A percentile compares a stretch with the other conserved stretches of the same genome.
phyloP scores from a whole-genome alignment of 2,113 vertebrate species.

The Zosterops japonicus region DNA sequence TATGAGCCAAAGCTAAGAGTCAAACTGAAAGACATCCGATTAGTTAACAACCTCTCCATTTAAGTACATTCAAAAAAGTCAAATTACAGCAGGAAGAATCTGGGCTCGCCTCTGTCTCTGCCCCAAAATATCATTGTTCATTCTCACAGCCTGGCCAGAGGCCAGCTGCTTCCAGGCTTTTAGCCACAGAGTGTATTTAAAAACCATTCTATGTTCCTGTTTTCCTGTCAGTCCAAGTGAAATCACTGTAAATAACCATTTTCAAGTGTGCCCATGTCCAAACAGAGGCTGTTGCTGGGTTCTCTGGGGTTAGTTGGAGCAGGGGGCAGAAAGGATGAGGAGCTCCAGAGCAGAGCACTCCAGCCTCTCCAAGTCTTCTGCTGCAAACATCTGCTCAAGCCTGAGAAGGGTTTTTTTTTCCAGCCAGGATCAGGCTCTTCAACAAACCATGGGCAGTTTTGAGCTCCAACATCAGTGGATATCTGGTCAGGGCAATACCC shows the following conservation, averaged over 20 bases:
- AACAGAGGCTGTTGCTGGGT: neutral
- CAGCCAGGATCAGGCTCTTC: neutral
- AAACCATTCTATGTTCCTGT: neutral
- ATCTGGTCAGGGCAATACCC: neutral
- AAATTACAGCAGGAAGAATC: neutral
- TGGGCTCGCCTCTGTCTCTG: neutral
- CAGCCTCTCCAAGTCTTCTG: neutral
- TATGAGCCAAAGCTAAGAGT: neutral
- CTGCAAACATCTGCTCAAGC: neutral
- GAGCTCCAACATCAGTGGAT: neutral
- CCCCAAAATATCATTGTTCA: slow-evolving; percentile 7
- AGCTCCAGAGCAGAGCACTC: neutral
- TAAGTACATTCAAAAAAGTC: neutral
- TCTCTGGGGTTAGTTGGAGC: neutral
- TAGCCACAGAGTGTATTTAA: slow-evolving; percentile 3
- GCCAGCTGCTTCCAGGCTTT: slow-evolving; percentile 16
- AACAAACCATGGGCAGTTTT: neutral
- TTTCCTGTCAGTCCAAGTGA: neutral
- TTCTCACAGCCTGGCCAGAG: neutral
- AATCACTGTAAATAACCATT: neutral
- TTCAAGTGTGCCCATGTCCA: neutral
- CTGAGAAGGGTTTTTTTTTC: neutral
- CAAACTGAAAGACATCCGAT: neutral
- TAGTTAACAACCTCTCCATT: slow-evolving; percentile 7
- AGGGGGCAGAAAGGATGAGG: neutral